Conservation (phyloP, 1,140 invertebrate species). For the Trachelipus rathkii region DNA sequence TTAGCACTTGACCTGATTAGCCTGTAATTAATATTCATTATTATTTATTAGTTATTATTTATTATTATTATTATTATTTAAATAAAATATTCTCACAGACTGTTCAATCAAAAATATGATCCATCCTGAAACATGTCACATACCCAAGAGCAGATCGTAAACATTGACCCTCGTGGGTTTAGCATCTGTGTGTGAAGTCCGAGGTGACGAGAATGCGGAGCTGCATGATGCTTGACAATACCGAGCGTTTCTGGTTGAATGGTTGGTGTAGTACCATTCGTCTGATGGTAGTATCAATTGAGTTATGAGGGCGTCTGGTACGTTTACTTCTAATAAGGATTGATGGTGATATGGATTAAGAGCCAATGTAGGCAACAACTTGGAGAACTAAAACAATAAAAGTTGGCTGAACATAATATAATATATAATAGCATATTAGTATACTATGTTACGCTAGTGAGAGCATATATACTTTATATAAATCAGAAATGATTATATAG, state of each 20-base stretch:
- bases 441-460: too few relatives aligned
- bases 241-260: conserved; percentile 65
- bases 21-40: too few relatives aligned
- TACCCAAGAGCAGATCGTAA: conserved; percentile 51
- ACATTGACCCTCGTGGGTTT: conserved; percentile 53
- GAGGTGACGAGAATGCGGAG: conserved; percentile 60
- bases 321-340: conserved; percentile 58
- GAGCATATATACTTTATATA: too few relatives aligned
- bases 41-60: too few relatives aligned
- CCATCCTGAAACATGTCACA: too few relatives aligned
- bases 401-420: conserved; percentile 60
- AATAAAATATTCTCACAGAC: too few relatives aligned
- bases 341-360: conserved; percentile 54
- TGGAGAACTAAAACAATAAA: conserved; percentile 64
- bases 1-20: too few relatives aligned
- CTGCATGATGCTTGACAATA: conserved; percentile 69
- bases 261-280: conserved; percentile 72
- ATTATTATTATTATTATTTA: too few relatives aligned
- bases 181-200: conserved; percentile 54
- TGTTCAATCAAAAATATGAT: too few relatives aligned
- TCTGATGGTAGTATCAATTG: conserved; percentile 67
- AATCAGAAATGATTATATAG: too few relatives aligned
- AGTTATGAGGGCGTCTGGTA: conserved; percentile 62
- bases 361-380: conserved; percentile 61
- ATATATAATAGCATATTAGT: too few relatives aligned